Evolutionary conservation across 2,113 vertebrate species (phyloP).

Genomic region (Dipodomys merriami): DNA sequence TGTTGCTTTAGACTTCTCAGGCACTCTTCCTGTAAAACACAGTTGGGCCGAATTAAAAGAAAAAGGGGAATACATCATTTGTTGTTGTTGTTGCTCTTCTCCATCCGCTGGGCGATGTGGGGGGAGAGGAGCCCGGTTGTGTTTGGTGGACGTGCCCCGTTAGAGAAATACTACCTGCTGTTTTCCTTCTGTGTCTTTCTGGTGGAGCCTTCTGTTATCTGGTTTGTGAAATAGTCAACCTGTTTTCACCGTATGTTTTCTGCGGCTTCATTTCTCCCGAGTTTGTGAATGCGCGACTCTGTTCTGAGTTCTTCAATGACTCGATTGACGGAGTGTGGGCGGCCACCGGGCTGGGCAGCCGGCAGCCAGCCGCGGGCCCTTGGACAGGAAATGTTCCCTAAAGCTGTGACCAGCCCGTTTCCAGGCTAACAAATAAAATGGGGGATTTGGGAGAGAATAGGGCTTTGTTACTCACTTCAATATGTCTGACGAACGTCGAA

Average conservation of each 20-base stretch:
- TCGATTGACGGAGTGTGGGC: constrained; percentile 63
- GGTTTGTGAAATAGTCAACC: constrained; percentile 37
- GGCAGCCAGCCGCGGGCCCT: constrained; percentile 45
- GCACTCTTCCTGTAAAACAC: background rate
- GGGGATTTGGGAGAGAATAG: constrained; percentile 70
- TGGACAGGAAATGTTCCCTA: constrained; percentile 70
- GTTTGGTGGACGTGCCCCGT: background rate
- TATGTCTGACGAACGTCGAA: background rate
- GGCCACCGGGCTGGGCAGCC: constrained; percentile 37
- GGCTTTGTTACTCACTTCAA: constrained; percentile 70
- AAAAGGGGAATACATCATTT: background rate
- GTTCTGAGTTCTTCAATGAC: constrained; percentile 61
- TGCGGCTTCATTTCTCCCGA: constrained; percentile 12
- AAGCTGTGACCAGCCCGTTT: constrained; percentile 75
- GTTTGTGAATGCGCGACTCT: too few relatives aligned
- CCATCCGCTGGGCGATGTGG: too few relatives aligned
- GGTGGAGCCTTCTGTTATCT: background rate
- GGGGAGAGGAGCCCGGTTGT: background rate
- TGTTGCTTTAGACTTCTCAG: constrained; percentile 8
- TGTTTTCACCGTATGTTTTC: constrained; percentile 47
- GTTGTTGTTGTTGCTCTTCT: too few relatives aligned
- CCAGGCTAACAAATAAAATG: constrained; percentile 76
- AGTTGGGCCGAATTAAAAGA: background rate
- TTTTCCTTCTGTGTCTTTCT: background rate
- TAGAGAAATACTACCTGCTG: too few relatives aligned